phyloP scores from a whole-genome alignment of 2,113 vertebrate species.

The Syrmaticus mikado region DNA sequence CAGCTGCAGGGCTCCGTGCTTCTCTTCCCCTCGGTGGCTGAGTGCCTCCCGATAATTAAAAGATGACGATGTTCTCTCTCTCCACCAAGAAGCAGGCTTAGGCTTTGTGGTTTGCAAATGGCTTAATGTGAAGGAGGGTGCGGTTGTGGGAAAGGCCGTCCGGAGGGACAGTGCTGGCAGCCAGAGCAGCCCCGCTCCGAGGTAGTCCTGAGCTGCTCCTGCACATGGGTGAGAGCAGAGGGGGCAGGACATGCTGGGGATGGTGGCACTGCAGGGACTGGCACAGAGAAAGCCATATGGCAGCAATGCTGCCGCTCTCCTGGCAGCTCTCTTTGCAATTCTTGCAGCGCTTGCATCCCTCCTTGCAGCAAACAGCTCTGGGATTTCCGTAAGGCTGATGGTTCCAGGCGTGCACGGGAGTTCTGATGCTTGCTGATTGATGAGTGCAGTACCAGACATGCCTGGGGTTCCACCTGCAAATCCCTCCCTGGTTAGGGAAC shows the following conservation, averaged over 20 bases:
- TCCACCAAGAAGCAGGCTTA: constrained; percentile 25
- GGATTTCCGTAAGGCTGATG: not conserved
- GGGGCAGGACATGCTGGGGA: not conserved
- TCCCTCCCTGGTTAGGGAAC: not conserved
- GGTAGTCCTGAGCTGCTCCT: not conserved
- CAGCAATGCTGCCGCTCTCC: not conserved
- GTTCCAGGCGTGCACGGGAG: not conserved
- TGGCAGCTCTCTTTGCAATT: too few species aligned
- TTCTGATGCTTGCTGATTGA: not conserved
- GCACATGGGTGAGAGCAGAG: accelerated
- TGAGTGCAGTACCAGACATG: not conserved
- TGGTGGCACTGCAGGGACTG: not conserved
- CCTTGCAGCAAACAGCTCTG: not conserved
- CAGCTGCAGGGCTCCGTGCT: not conserved
- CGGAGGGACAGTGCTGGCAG: not conserved
- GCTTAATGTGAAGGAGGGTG: constrained; percentile 57
- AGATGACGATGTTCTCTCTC: constrained; percentile 49
- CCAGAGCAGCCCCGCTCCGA: not conserved
- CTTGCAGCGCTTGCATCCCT: not conserved
- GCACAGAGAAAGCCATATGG: accelerated
- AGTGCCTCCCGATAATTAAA: constrained; percentile 54
- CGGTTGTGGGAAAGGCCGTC: constrained; percentile 30
- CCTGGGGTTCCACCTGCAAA: not conserved
- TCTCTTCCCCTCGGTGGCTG: not conserved
- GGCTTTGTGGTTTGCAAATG: constrained; percentile 33